A percentile compares a stretch with the other conserved stretches of the same genome.
Conservation (phyloP, 2,113 vertebrate species). For the Delphinapterus leucas region DNA sequence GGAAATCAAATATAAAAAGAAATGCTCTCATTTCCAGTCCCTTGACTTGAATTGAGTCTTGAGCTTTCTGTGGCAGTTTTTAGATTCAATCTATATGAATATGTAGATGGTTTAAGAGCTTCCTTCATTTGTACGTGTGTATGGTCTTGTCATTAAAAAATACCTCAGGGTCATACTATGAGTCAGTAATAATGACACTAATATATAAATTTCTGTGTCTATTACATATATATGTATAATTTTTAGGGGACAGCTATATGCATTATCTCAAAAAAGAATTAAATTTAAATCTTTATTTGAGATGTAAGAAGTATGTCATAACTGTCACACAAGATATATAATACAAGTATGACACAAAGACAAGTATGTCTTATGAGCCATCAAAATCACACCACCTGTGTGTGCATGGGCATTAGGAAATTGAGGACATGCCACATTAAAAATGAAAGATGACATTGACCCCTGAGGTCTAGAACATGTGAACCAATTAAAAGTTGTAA, state of each 20-base stretch:
- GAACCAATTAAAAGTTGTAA: conserved; percentile 33
- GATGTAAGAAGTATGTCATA: neutral
- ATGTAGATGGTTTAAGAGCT: neutral
- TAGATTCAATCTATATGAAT: neutral
- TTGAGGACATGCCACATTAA: neutral
- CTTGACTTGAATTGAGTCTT: neutral
- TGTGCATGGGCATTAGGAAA: neutral
- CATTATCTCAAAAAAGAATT: neutral
- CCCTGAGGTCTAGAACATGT: neutral
- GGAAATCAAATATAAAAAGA: neutral
- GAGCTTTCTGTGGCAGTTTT: neutral
- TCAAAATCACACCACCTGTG: neutral
- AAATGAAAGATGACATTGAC: conserved; percentile 4
- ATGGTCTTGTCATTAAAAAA: neutral
- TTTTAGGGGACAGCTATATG: neutral
- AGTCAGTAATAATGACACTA: neutral
- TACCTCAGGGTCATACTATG: neutral
- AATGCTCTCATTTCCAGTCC: neutral
- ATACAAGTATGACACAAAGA: neutral
- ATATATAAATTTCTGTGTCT: neutral
- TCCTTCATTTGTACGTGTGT: neutral
- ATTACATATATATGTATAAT: neutral
- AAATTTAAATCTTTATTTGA: neutral
- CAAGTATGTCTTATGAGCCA: neutral
- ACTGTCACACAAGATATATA: neutral